Percentiles rank a stretch among this genome's conserved stretches.
Conservation (phyloP, 2,888 invertebrate species). For the Caradrina kadenii region DNA sequence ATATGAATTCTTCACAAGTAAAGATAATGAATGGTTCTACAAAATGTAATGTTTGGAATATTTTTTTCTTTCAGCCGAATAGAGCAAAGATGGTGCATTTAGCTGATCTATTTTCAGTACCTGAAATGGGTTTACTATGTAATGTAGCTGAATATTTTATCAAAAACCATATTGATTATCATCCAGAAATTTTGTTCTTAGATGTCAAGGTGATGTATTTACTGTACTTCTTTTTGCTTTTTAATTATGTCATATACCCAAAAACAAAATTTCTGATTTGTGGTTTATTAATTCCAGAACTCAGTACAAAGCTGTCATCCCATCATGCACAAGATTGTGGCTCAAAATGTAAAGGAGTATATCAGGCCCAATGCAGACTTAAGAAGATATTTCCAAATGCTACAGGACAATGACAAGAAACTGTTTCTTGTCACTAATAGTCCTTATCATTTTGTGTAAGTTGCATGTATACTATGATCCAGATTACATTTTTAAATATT, state of each 20-base stretch:
- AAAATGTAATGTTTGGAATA: conserved; percentile 6
- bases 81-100: conserved; percentile 97
- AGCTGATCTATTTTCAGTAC: conserved; percentile 98
- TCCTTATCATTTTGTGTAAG: conserved; percentile 98
- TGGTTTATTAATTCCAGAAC: conserved; percentile 90
- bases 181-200: conserved; percentile 98
- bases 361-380: conserved; percentile 94
- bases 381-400: conserved; percentile 93
- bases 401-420: conserved; percentile 94
- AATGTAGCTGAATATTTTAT: conserved; percentile 98
- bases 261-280: conserved; percentile 20
- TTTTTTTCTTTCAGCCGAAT: conserved; percentile 84
- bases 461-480: conserved; percentile 57
- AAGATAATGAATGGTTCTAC: not conserved
- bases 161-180: conserved; percentile 96
- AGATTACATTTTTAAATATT: no score
- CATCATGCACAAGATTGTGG: conserved; percentile 97
- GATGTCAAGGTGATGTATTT: conserved; percentile 94
- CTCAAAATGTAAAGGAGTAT: conserved; percentile 94
- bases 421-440: conserved; percentile 99
- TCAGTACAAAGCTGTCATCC: conserved; percentile 97
- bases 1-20: not conserved
- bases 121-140: conserved; percentile 98
- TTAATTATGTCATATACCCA: not conserved
- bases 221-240: no score